These are phyloP conservation scores for Heterohyrax brucei DNA, from an alignment of 2,797 vertebrate genomes.

Conservation along the genomic window DNA sequence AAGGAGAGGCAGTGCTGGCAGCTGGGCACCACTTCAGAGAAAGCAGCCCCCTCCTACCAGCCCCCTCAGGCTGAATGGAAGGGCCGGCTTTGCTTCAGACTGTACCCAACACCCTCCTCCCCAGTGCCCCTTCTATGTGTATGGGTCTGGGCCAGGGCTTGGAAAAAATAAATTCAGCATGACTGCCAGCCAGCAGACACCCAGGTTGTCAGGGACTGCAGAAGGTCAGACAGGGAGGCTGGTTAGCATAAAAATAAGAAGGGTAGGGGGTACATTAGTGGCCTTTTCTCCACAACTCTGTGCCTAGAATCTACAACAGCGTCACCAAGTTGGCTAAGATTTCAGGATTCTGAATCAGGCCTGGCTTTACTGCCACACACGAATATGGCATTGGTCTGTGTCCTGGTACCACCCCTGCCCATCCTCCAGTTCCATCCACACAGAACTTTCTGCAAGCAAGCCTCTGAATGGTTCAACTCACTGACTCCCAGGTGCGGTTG, in stretches of 20 bases:
- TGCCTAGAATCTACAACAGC: conserved; percentile 78
- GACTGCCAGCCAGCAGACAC: conserved; percentile 83
- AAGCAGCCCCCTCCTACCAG: conserved; percentile 39
- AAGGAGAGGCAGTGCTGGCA: conserved; percentile 70
- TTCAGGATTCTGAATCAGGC: background rate
- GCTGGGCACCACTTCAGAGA: conserved; percentile 89
- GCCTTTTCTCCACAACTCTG: conserved; percentile 67
- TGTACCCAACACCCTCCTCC: background rate
- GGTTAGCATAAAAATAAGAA: conserved; percentile 58
- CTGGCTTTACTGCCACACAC: background rate
- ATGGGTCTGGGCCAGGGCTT: conserved; percentile 79
- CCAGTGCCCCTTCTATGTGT: background rate
- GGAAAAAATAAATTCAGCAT: conserved; percentile 68
- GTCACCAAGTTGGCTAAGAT: background rate
- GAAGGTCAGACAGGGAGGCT: conserved; percentile 81
- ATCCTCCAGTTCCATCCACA: background rate
- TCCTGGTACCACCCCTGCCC: background rate
- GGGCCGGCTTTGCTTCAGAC: conserved; percentile 59
- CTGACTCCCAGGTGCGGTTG: background rate
- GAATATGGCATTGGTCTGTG: background rate
- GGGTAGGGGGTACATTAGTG: conserved; percentile 67
- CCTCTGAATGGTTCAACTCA: background rate
- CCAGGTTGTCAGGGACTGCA: conserved; percentile 78
- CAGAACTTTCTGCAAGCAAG: background rate
- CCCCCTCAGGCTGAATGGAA: conserved; percentile 63